These are phyloP conservation scores for Disparrhopalites patrizii DNA, from an alignment of 2,888 invertebrate genomes.

Conservation along the genomic window DNA sequence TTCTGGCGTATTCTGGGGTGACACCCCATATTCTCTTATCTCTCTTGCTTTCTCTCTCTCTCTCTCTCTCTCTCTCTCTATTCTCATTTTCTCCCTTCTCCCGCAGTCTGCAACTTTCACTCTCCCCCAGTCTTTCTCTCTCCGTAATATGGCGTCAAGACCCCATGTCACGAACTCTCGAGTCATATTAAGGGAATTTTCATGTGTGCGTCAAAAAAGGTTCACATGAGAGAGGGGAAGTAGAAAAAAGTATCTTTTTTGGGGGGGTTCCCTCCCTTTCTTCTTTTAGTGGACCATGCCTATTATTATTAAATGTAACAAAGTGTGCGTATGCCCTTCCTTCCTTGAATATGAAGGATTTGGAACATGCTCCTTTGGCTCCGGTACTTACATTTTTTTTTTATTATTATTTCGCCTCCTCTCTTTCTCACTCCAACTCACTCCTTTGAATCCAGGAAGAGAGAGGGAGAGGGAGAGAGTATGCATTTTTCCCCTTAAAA, in stretches of 20 bases:
- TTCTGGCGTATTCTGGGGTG: too few species aligned
- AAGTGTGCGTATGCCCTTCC: not conserved
- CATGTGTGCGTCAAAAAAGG: conserved; percentile 10
- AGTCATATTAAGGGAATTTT: conserved; percentile 22
- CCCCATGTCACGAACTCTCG: conserved; percentile 22
- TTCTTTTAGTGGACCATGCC: too few species aligned
- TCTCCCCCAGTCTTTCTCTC: not conserved
- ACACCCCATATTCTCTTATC: not conserved
- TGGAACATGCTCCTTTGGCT: too few species aligned
- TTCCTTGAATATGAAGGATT: not conserved
- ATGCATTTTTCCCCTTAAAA: too few species aligned
- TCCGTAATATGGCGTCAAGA: conserved; percentile 18
- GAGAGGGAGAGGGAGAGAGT: too few species aligned
- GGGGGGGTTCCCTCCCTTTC: too few species aligned
- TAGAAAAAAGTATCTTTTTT: too few species aligned
- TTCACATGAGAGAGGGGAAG: too few species aligned
- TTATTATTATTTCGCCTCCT: not conserved
- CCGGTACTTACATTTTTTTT: not conserved
- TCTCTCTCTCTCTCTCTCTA: not conserved
- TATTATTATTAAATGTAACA: not conserved
- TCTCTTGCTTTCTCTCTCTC: not conserved
- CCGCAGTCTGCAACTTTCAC: not conserved
- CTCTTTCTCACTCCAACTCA: not conserved
- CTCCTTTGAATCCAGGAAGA: too few species aligned
- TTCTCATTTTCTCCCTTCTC: not conserved